Base-by-base conservation (phyloP, 2,113 vertebrate genomes). In the Malaclemys terrapin region DNA sequence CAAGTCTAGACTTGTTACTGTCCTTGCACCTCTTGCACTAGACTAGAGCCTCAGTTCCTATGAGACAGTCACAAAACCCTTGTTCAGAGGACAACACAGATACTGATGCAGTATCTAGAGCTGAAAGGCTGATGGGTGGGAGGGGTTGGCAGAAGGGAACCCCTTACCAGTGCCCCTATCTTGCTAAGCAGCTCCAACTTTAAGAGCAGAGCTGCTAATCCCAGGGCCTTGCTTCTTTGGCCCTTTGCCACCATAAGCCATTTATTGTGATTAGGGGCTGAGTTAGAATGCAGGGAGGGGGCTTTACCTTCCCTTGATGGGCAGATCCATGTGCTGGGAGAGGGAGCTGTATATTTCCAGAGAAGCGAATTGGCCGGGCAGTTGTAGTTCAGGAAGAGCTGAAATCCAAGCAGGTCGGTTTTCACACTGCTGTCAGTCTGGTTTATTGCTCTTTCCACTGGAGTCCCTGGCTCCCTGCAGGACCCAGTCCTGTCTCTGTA, bases 231-330 rank as follows among this genome's bases (percentile, higher is more conserved):
- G 17, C 89, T n/a, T 13, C 76, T 13, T 45, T 96, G 92, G 92
- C 86, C n/a, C 85, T 82, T 75, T 94, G 80, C 89, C 93, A 96
- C 85, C 6, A 4, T 79, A 84, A 91, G 83, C 57, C 88, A 59
- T 83, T 31, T 0, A 1, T 75, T 95, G 91, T 87, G 89, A 82
- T 96, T 90, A 89, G 45, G 78, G 90, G 59, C 89, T 91, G 62
- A 88, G 89, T 88, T 97, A 76, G 80, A 95, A 97, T 93, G 94
- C 89, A 95, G 84, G 93, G 84, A 96, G 57, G 87, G 22, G 53
- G 54, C 85, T 88, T 0, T 65, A 91, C 85, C 45, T 75, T 85
- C 80, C 91, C 54, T 38, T 87, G 38, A 76, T 38, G 20, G 69
- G 85, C 82, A 92, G 90, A 88, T 72, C 0, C 1, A 53, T 85